Conservation (phyloP, 2,888 invertebrate species). For the Phanerotoma sp. region DNA sequence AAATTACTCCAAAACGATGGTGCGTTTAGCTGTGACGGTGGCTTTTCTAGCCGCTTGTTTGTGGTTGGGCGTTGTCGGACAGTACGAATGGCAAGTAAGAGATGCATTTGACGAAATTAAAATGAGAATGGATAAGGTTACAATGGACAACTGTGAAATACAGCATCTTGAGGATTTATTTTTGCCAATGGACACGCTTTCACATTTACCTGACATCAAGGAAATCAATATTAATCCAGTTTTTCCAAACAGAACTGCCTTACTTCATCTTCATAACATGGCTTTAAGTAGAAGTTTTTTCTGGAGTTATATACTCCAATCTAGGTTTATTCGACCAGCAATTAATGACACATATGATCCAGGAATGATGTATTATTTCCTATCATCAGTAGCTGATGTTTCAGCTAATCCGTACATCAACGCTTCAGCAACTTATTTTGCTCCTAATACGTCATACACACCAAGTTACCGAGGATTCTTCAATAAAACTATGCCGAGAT, state of each 20-base stretch:
- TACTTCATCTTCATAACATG: slow-evolving; percentile 93
- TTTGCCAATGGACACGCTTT: slow-evolving; percentile 80
- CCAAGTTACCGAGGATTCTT: slow-evolving; percentile 94
- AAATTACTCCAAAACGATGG: slow-evolving; percentile 20
- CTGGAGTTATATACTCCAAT: slow-evolving; percentile 92
- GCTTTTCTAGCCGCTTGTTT: slow-evolving; percentile 38
- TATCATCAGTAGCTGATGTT: slow-evolving; percentile 93
- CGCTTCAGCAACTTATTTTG: slow-evolving; percentile 90
- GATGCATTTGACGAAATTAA: slow-evolving; percentile 91
- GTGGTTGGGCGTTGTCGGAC: slow-evolving; percentile 71
- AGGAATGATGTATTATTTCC: slow-evolving; percentile 96
- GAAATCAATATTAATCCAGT: slow-evolving; percentile 93
- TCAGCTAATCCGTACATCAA: slow-evolving; percentile 90
- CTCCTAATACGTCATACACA: slow-evolving; percentile 91
- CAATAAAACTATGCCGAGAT: slow-evolving; percentile 91
- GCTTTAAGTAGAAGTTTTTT: slow-evolving; percentile 95
- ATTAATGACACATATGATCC: slow-evolving; percentile 94
- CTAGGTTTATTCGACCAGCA: slow-evolving; percentile 84
- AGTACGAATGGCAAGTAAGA: slow-evolving; percentile 89
- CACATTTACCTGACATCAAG: slow-evolving; percentile 90
- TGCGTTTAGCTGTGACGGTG: slow-evolving; percentile 25
- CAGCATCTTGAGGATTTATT: slow-evolving; percentile 82
- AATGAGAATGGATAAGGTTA: slow-evolving; percentile 79
- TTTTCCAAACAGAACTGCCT: slow-evolving; percentile 89
- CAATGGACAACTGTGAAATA: slow-evolving; percentile 85